Evolutionary conservation across 2,888 invertebrate species (phyloP).

Genomic region (Mactromeris polynyma): DNA sequence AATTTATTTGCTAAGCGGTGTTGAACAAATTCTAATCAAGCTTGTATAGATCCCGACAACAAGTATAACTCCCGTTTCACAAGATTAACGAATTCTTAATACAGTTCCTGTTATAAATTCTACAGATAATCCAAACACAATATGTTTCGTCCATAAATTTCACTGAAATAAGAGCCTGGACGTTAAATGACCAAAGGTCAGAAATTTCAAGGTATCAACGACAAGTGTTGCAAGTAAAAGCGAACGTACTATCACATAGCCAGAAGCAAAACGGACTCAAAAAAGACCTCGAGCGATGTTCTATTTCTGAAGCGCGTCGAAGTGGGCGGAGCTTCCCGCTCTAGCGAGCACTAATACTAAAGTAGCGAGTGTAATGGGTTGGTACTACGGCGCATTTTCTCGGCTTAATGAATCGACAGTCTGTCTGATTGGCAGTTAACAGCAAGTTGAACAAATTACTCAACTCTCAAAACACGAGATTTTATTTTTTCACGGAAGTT

Average conservation of each 20-base stretch:
- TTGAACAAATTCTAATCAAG: neutral
- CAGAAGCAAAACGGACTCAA: slow-evolving; percentile 65
- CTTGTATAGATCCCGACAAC: neutral
- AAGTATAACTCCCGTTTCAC: slow-evolving; percentile 12
- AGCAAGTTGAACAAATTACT: slow-evolving; percentile 57
- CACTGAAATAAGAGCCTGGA: neutral
- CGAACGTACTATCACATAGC: slow-evolving; percentile 60
- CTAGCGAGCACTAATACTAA: slow-evolving; percentile 59
- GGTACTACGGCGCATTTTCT: slow-evolving; percentile 15
- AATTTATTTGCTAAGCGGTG: neutral
- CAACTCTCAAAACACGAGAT: slow-evolving; percentile 52
- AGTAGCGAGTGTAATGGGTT: slow-evolving; percentile 48
- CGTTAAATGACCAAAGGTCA: slow-evolving; percentile 32
- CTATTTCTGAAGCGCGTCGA: slow-evolving; percentile 46
- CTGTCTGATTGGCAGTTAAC: slow-evolving; percentile 55
- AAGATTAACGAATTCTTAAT: slow-evolving; percentile 9
- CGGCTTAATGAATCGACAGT: slow-evolving; percentile 49
- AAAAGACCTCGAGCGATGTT: slow-evolving; percentile 70
- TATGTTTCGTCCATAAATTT: neutral
- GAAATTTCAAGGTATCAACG: slow-evolving; percentile 33
- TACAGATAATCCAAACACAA: neutral
- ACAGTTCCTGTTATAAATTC: neutral
- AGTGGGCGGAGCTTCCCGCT: slow-evolving; percentile 62
- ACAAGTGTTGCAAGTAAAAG: slow-evolving; percentile 46
- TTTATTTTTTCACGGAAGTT: slow-evolving; percentile 45